phyloP scores from a whole-genome alignment of 2,797 vertebrate genomes.

The Muscicapa comitata region DNA sequence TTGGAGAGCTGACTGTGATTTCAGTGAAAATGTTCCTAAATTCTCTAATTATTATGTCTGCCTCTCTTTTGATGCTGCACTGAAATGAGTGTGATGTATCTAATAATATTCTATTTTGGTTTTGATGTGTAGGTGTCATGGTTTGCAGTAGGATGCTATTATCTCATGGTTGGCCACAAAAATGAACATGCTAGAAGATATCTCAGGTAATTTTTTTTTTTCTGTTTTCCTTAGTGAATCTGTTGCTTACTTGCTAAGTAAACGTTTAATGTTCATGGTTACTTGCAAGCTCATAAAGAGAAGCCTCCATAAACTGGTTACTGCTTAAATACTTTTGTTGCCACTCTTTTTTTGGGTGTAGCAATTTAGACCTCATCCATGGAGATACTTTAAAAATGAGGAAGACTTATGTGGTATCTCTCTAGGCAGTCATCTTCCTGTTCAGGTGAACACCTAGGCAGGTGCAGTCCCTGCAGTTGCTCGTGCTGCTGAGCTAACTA shows the following conservation, averaged over 20 bases:
- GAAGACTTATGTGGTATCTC: fast-evolving
- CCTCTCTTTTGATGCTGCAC: background rate
- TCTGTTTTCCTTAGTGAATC: background rate
- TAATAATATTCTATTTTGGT: background rate
- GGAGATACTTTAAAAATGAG: background rate
- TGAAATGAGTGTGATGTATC: background rate
- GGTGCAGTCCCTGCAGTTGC: background rate
- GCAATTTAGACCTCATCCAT: background rate
- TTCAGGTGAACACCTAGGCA: background rate
- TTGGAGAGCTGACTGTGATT: background rate
- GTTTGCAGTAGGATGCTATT: slow-evolving; percentile 98
- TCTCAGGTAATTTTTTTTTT: slow-evolving; percentile 81
- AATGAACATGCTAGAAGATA: slow-evolving; percentile 96
- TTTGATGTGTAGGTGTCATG: slow-evolving; percentile 80
- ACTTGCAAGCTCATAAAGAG: background rate
- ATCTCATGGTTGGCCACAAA: slow-evolving; percentile 99
- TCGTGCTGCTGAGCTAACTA: background rate
- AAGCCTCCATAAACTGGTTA: background rate
- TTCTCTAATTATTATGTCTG: background rate
- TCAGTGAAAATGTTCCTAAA: background rate
- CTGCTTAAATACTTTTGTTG: background rate
- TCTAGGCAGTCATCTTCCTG: background rate
- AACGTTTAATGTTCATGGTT: background rate
- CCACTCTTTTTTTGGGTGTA: background rate
- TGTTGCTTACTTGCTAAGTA: background rate